Evolutionary conservation across 2,797 vertebrate species (phyloP).

Genomic region (Manis pentadactyla): DNA sequence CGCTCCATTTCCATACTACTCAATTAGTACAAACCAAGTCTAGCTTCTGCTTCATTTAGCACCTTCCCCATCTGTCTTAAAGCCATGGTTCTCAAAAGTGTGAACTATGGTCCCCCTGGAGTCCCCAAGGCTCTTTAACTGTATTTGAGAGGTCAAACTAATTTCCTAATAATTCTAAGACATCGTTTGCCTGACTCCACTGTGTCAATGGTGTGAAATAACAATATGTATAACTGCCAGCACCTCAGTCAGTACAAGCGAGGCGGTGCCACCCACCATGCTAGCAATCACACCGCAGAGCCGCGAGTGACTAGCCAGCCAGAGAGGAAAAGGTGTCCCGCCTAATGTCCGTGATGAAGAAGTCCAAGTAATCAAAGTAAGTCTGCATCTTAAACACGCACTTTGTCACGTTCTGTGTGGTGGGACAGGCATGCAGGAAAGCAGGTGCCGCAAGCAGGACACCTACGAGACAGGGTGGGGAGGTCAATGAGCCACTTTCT

Average conservation of each 20-base stretch:
- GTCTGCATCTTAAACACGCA: too few relatives aligned
- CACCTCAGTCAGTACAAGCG: not conserved
- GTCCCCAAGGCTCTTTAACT: not conserved
- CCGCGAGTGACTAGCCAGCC: too few relatives aligned
- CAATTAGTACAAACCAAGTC: not conserved
- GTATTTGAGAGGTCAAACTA: not conserved
- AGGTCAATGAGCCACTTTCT: not conserved
- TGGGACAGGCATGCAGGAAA: not conserved
- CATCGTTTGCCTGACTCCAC: not conserved
- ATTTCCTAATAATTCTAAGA: not conserved
- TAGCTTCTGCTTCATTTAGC: not conserved
- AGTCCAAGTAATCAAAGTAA: not conserved
- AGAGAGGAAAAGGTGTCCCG: not conserved
- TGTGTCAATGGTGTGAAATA: not conserved
- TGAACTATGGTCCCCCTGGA: not conserved
- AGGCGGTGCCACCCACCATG: not conserved
- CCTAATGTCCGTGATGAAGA: not conserved
- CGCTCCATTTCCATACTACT: not conserved
- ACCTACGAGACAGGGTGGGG: accelerated
- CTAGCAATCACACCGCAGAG: accelerated
- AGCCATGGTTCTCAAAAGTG: not conserved
- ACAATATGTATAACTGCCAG: not conserved
- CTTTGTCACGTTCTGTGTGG: not conserved
- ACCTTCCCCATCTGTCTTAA: not conserved
- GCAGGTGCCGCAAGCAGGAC: not conserved